Conservation (phyloP, 2,113 vertebrate genomes). For the Ophthalmolycus amberensis region DNA sequence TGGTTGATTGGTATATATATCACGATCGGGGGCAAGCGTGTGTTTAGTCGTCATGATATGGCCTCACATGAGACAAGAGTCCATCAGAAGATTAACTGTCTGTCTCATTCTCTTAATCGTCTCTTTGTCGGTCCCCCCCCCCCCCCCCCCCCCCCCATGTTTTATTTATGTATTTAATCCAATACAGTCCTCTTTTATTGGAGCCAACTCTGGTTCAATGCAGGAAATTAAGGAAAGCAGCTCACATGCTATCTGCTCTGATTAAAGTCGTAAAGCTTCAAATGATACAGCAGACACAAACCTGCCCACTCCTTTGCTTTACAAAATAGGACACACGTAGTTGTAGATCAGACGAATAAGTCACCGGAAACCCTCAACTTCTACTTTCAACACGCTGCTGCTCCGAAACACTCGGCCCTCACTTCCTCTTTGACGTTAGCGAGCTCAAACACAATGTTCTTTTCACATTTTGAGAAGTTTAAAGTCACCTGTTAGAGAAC, state of each 20-base stretch:
- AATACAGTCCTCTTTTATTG: constrained; percentile 48
- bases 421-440: constrained; percentile 64
- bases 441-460: background rate
- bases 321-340: constrained; percentile 14
- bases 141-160: constrained; percentile 3
- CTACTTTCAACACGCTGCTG: constrained; percentile 58
- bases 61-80: constrained; percentile 32
- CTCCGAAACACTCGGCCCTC: constrained; percentile 26
- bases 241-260: constrained; percentile 27
- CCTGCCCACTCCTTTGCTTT: constrained; percentile 1
- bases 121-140: background rate
- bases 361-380: constrained; percentile 62
- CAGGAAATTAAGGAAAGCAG: constrained; percentile 64
- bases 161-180: constrained; percentile 41
- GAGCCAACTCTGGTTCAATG: constrained; percentile 1
- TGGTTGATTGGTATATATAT: constrained; percentile 48
- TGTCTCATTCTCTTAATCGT: background rate
- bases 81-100: constrained; percentile 33
- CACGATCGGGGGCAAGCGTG: constrained; percentile 26
- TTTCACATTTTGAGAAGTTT: background rate
- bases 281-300: constrained; percentile 29
- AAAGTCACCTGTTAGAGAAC: background rate
- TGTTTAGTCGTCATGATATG: constrained; percentile 1
- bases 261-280: constrained; percentile 59
- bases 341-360: constrained; percentile 6